phyloP scores from a whole-genome alignment of 2,888 invertebrate genomes.

The Agrotis segetum region DNA sequence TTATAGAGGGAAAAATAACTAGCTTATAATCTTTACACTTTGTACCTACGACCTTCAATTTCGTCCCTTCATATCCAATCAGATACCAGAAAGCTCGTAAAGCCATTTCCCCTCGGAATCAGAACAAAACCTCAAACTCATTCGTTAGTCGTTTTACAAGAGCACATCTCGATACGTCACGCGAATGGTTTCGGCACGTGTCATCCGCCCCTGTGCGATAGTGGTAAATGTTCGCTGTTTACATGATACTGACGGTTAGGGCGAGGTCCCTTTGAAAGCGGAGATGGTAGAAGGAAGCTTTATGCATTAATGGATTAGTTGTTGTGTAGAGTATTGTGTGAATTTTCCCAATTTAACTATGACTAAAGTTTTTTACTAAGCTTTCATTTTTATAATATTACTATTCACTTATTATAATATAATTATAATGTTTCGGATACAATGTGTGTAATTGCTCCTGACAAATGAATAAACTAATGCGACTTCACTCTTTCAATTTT shows the following conservation, averaged over 20 bases:
- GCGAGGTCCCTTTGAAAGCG: slow-evolving; percentile 57
- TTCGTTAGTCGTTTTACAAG: slow-evolving; percentile 82
- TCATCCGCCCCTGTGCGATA: slow-evolving; percentile 71
- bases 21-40: not conserved
- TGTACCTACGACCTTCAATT: slow-evolving; percentile 6
- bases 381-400: no score
- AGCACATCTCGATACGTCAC: slow-evolving; percentile 79
- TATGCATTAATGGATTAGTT: no score
- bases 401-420: no score
- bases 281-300: not conserved
- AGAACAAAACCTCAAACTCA: slow-evolving; percentile 76
- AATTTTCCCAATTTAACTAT: no score
- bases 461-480: no score
- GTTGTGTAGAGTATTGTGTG: no score
- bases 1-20: not conserved
- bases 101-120: slow-evolving; percentile 62
- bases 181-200: slow-evolving; percentile 85
- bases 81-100: slow-evolving; percentile 62
- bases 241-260: slow-evolving; percentile 72
- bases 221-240: slow-evolving; percentile 81
- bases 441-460: no score
- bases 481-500: no score
- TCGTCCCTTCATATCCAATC: slow-evolving; percentile 50
- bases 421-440: no score
- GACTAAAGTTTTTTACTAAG: no score